Base-by-base conservation (phyloP, 2,113 vertebrate genomes). In the Pelecanus crispus region DNA sequence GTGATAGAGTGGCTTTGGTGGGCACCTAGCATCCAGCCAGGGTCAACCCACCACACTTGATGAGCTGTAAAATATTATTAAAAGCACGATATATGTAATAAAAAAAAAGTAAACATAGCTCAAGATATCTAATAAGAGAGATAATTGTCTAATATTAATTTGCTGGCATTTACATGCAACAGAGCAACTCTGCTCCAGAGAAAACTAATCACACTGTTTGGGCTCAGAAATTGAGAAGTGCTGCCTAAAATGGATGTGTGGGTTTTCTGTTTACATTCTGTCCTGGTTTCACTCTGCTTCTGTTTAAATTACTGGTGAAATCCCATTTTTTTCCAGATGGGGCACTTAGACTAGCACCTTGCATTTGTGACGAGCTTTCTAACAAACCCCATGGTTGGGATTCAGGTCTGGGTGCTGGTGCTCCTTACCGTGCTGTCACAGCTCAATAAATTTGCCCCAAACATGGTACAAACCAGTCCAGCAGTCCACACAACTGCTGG, bases 401-500 rank as follows among this genome's bases (percentile, higher is more conserved):
- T 58, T 49, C 24, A 63, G 11, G n/a, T 75, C 47, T 79, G 47
- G 16, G 28, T 71, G 36, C 22, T 53, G 45, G 4, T 71, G 19
- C 32, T 58, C 38, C 55, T 53, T 52, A 19, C 18, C 0, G 2
- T 55, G 21, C 21, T 56, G 55, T 66, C 22, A 78, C 67, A 77
- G 25, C 17, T 73, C n/a, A 31, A 9, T n/a, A 32, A 2, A 53
- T 47, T 78, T 77, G 13, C 52, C 42, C 38, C 8, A 68, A 49
- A 45, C 26, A 8, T 7, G 19, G 12, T 47, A 59, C 22, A 68
- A 82, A 88, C 3, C 55, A 80, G 28, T 6, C 56, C 20, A 59
- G 6, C 0, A 5, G 26, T 52, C 49, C 52, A 50, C 13, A n/a
- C 2, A 50, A 17, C 42, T 2, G 3, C 34, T 68, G 8, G 22